phyloP scores from a whole-genome alignment of 1,140 invertebrate species.

The Oryctes rhinoceros region DNA sequence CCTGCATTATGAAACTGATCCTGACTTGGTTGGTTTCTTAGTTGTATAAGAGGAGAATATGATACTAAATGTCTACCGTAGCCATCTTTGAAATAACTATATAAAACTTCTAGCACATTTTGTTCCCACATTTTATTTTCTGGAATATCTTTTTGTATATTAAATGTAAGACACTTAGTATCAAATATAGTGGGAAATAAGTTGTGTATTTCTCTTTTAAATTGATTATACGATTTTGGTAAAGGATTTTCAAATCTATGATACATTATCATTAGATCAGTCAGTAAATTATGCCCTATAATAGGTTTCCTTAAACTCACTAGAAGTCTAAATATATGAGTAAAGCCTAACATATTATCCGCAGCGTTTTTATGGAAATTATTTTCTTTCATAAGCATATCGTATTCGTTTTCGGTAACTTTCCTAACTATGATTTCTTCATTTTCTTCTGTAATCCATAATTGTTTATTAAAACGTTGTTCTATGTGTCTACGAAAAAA shows the following conservation, averaged over 20 bases:
- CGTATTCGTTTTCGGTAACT: slow-evolving; percentile 53
- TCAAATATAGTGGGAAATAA: slow-evolving; percentile 77
- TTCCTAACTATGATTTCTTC: slow-evolving; percentile 59
- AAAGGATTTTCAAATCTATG: slow-evolving; percentile 76
- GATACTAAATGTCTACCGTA: slow-evolving; percentile 58
- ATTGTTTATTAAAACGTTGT: slow-evolving; percentile 63
- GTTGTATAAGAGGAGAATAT: slow-evolving; percentile 60
- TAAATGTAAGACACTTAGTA: slow-evolving; percentile 74
- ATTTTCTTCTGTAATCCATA: slow-evolving; percentile 63
- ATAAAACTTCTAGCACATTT: slow-evolving; percentile 65
- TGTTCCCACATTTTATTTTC: slow-evolving; percentile 65
- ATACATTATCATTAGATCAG: slow-evolving; percentile 76
- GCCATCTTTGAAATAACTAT: slow-evolving; percentile 66
- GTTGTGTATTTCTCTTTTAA: slow-evolving; percentile 70
- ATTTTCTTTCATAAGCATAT: slow-evolving; percentile 51
- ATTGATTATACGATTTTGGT: slow-evolving; percentile 71
- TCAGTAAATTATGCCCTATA: slow-evolving; percentile 77
- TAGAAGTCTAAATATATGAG: slow-evolving; percentile 72
- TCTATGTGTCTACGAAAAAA: slow-evolving; percentile 66
- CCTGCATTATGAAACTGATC: slow-evolving; percentile 74
- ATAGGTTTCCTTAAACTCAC: slow-evolving; percentile 71
- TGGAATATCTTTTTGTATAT: slow-evolving; percentile 62
- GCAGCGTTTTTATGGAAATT: slow-evolving; percentile 64
- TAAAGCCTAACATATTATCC: slow-evolving; percentile 70
- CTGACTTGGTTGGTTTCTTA: slow-evolving; percentile 52